phyloP scores from a whole-genome alignment of 2,888 invertebrate genomes.

The Phragmatobia fuliginosa region DNA sequence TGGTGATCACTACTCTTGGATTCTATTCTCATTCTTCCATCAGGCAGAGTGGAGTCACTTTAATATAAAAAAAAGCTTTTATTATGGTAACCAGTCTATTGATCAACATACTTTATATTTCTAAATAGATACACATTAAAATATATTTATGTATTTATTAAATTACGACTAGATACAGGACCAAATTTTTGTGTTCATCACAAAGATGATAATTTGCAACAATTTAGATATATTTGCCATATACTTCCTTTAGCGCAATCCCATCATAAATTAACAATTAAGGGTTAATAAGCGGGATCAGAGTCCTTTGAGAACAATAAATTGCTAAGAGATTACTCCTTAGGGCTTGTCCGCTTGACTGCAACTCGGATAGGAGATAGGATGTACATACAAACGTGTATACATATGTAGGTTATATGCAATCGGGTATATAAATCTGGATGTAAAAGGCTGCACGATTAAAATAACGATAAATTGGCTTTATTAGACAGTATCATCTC shows the following conservation, averaged over 20 bases:
- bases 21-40: no score
- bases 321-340: constrained; percentile 57
- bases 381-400: background rate
- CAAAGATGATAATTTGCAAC: no score
- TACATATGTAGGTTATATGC: background rate
- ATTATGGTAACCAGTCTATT: no score
- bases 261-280: constrained; percentile 57
- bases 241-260: constrained; percentile 11
- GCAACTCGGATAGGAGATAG: background rate
- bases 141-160: no score
- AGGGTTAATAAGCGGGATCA: constrained; percentile 50
- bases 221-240: background rate
- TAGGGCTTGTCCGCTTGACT: constrained; percentile 8
- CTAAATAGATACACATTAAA: no score
- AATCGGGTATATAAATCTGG: background rate
- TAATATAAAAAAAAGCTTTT: no score
- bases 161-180: no score
- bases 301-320: constrained; percentile 45
- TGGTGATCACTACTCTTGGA: no score
- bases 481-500: background rate
- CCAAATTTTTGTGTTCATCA: no score
- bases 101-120: no score
- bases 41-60: no score
- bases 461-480: background rate
- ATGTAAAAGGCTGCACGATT: background rate